Percentiles rank a stretch among this genome's conserved stretches.
These are phyloP conservation scores for Rhizomys pruinosus DNA, from an alignment of 2,113 vertebrate genomes.

Conservation along the genomic window DNA sequence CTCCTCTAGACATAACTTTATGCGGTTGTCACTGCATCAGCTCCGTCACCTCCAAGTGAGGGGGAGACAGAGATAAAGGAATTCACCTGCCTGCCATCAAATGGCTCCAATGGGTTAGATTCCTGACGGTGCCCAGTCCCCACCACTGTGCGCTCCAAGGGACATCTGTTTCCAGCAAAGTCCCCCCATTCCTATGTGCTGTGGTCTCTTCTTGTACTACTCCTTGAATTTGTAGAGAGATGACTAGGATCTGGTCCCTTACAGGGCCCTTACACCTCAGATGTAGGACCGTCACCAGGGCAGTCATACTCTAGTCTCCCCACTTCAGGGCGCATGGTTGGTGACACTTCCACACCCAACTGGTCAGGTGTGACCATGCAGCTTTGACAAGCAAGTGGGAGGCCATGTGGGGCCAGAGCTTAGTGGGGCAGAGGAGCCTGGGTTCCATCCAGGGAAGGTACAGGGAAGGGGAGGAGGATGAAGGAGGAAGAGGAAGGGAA, in stretches of 20 bases:
- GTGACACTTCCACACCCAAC: background rate
- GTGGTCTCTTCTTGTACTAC: background rate
- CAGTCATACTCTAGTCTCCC: background rate
- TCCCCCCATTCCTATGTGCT: background rate
- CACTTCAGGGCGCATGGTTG: background rate
- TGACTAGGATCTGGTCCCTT: background rate
- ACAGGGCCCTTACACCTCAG: background rate
- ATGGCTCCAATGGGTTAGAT: no score
- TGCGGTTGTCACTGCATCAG: background rate
- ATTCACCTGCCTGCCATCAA: background rate
- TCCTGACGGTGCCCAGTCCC: background rate
- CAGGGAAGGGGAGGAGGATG: background rate
- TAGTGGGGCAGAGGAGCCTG: fast-evolving
- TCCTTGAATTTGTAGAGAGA: background rate
- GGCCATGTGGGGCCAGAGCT: background rate
- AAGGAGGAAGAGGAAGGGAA: background rate
- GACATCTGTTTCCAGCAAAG: background rate
- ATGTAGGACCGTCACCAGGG: background rate
- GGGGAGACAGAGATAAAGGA: background rate
- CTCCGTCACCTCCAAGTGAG: background rate
- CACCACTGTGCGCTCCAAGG: background rate
- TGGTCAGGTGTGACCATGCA: background rate
- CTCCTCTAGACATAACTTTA: background rate
- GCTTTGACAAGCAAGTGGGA: background rate
- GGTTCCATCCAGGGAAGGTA: background rate